Conservation (phyloP, 2,113 vertebrate species). For the Spea bombifrons region DNA sequence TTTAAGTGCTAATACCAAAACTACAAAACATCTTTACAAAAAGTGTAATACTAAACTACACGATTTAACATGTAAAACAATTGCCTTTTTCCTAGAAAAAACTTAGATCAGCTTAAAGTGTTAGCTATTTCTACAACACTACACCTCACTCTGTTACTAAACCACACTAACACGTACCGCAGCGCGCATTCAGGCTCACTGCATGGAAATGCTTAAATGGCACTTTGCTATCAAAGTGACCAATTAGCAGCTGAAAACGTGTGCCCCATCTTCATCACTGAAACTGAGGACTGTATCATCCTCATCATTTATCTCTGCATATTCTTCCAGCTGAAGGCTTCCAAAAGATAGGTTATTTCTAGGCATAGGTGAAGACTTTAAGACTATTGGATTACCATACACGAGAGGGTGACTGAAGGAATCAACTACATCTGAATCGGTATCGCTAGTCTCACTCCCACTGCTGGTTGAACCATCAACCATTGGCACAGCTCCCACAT, state of each 20-base stretch:
- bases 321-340: slow-evolving; percentile 78
- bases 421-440: slow-evolving; percentile 72
- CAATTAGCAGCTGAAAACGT: slow-evolving; percentile 71
- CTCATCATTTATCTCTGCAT: slow-evolving; percentile 59
- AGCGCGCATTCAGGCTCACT: background rate
- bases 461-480: slow-evolving; percentile 81
- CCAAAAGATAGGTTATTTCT: slow-evolving; percentile 74
- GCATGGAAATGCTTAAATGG: background rate
- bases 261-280: slow-evolving; percentile 73
- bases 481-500: slow-evolving; percentile 69
- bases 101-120: slow-evolving; percentile 6
- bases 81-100: background rate
- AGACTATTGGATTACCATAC: slow-evolving; percentile 64
- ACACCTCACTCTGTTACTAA: background rate
- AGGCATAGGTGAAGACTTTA: slow-evolving; percentile 63
- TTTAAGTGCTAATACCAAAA: background rate
- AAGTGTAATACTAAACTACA: background rate
- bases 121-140: slow-evolving; percentile 18
- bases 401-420: slow-evolving; percentile 64
- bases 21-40: slow-evolving; percentile 7
- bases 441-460: slow-evolving; percentile 87
- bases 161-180: background rate
- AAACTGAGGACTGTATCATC: slow-evolving; percentile 66
- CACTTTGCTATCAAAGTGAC: background rate
- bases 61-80: slow-evolving; percentile 2